A percentile compares a stretch with the other conserved stretches of the same genome.
Conservation (phyloP, 2,888 invertebrate species). For the Microctonus brassicae region DNA sequence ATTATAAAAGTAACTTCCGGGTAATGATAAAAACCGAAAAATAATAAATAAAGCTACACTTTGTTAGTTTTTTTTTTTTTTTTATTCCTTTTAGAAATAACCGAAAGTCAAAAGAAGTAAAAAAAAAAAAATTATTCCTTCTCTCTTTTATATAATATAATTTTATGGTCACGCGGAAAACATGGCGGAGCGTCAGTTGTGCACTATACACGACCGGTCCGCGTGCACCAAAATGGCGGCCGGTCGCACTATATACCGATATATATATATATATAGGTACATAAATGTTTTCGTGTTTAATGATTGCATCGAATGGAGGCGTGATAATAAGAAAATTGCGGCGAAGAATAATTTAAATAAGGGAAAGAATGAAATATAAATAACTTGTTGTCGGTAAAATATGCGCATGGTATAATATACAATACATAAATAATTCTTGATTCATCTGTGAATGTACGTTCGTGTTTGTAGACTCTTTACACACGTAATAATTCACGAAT, state of each 20-base stretch:
- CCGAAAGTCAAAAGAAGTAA: too few species aligned
- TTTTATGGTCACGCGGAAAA: neutral
- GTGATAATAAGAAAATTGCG: slow-evolving; percentile 58
- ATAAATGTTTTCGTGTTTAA: neutral
- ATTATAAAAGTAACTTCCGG: neutral
- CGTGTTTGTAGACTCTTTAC: neutral
- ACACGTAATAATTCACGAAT: neutral
- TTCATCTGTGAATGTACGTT: neutral
- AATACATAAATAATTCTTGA: neutral
- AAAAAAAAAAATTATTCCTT: too few species aligned
- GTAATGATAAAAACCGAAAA: neutral
- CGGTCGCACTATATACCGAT: neutral
- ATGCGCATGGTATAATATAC: neutral
- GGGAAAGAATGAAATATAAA: slow-evolving; percentile 23
- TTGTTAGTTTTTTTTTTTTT: too few species aligned
- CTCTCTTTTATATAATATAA: neutral
- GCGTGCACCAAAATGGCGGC: slow-evolving; percentile 33
- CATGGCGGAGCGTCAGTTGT: neutral
- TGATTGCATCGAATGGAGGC: slow-evolving; percentile 46
- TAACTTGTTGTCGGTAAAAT: neutral
- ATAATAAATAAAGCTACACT: neutral
- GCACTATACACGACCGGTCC: neutral
- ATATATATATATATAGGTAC: slow-evolving; percentile 7
- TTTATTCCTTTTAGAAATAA: too few species aligned
- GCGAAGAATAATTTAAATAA: slow-evolving; percentile 15